phyloP scores from a whole-genome alignment of 2,113 vertebrate species.

The Xiphophorus couchianus region DNA sequence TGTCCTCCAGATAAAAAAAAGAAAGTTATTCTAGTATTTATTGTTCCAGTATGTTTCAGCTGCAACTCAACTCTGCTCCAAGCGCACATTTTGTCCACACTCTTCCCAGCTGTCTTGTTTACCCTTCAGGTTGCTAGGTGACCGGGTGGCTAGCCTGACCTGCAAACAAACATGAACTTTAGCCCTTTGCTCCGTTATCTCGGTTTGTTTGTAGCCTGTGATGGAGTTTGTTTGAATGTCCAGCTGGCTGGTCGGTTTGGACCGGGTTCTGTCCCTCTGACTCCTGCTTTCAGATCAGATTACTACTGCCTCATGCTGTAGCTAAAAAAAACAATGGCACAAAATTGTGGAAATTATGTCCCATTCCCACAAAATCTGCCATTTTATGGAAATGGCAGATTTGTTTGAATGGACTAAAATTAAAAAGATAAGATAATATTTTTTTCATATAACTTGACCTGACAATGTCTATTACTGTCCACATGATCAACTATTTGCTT shows the following conservation, averaged over 20 bases:
- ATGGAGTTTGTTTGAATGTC: slow-evolving; percentile 48
- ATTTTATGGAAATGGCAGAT: too few relatives aligned
- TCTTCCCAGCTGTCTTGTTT: slow-evolving; percentile 26
- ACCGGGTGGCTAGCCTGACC: slow-evolving; percentile 2
- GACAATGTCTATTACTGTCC: too few relatives aligned
- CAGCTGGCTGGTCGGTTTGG: slow-evolving; percentile 42
- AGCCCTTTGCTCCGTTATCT: slow-evolving; percentile 24
- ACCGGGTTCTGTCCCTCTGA: slow-evolving; percentile 28
- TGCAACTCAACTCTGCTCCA: too few relatives aligned
- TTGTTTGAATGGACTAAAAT: too few relatives aligned
- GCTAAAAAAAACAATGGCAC: neutral
- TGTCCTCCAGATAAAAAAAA: neutral
- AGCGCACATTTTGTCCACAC: neutral
- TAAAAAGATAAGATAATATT: too few relatives aligned
- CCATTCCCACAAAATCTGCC: too few relatives aligned
- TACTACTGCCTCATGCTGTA: slow-evolving; percentile 27
- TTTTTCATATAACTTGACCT: too few relatives aligned
- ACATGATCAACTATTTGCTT: too few relatives aligned
- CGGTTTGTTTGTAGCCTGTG: slow-evolving; percentile 6
- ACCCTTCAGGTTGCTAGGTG: neutral
- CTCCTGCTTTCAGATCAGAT: slow-evolving; percentile 26
- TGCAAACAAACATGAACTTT: slow-evolving; percentile 17
- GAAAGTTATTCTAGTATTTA: neutral
- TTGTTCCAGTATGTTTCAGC: neutral
- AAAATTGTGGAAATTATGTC: neutral